Evolutionary conservation across 2,888 invertebrate species (phyloP), one percentile per base, ranked within the genome.

Genomic region (Euzophera pinguis): DNA sequence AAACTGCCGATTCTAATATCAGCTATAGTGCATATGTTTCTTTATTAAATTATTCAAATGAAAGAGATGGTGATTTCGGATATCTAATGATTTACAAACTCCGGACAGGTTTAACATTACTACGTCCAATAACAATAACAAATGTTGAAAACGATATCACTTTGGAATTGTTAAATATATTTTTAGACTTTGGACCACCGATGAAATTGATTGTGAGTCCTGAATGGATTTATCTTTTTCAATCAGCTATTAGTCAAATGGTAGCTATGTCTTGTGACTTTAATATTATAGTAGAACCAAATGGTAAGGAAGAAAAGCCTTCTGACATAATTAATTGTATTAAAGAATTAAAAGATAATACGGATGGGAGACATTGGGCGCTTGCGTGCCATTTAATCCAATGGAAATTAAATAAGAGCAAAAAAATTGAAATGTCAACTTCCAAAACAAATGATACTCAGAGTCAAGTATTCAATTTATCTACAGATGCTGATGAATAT

Each of bases 361-460:
- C n/a, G n/a, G n/a, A n/a, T n/a, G n/a, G n/a, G 3, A 27, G 3
- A 3, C 45, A 53, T 3, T 60, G 60, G 60, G 45, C 37, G 0
- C 1, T 60, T 1, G 54, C 56, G 1, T 57, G 57, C 17, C 57
- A 57, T 27, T 17, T 55, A 17, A 27, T 57, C 1, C 60, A 60
- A 16, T 56, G 53, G 56, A 50, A 57, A 35, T 3, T 60, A 7
- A 59, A 59, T 16, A 54, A 52, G 27, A 35, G 34, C 27, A 6
- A 4, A 1, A 6, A n/a, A n/a, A 7, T 12, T 6, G 12, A 22
- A 2, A 6, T 12, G 12, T n/a, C 12, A 6, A 7, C 1, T 0
- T n/a, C n/a, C 7, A 37, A 12, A 37, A 27, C n/a, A 27, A 6
- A 27, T 6, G 16, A 16, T 39, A 12, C 12, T 42, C 27, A n/a